Conservation (phyloP, 2,113 vertebrate genomes). For the Chamaetylas fuelleborni region DNA sequence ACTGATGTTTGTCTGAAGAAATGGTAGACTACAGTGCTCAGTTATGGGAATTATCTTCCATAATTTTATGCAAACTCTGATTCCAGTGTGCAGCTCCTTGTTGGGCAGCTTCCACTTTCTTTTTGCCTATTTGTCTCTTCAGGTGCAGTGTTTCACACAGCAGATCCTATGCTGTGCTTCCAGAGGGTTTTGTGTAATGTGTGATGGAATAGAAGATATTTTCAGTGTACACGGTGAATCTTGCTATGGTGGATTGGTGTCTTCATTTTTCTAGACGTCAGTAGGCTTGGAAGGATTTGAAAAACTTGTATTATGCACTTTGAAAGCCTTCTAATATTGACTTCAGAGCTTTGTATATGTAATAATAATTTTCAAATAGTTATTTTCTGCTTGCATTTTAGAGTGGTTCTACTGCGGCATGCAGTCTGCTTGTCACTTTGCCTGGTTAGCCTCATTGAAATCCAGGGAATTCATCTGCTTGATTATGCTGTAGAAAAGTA, state of each 20-base stretch:
- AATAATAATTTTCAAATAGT: background rate
- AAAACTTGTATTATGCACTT: background rate
- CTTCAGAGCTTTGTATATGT: background rate
- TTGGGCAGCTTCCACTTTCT: background rate
- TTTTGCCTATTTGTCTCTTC: background rate
- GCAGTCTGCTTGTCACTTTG: background rate
- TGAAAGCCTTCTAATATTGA: background rate
- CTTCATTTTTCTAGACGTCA: background rate
- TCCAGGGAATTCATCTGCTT: background rate
- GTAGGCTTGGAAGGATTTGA: background rate
- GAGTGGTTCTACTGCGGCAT: background rate
- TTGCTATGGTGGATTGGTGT: background rate
- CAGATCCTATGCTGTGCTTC: background rate
- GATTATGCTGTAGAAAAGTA: background rate
- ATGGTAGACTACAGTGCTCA: background rate
- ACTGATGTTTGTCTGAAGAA: background rate
- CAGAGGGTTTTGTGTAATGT: background rate
- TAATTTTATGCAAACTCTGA: background rate
- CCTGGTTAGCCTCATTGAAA: background rate
- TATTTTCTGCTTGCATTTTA: background rate
- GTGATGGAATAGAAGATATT: background rate
- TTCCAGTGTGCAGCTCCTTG: background rate
- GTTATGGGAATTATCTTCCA: background rate
- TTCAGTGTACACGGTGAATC: background rate
- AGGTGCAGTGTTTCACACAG: background rate